phyloP scores from a whole-genome alignment of 2,888 invertebrate genomes.

The Catocala fraxini region DNA sequence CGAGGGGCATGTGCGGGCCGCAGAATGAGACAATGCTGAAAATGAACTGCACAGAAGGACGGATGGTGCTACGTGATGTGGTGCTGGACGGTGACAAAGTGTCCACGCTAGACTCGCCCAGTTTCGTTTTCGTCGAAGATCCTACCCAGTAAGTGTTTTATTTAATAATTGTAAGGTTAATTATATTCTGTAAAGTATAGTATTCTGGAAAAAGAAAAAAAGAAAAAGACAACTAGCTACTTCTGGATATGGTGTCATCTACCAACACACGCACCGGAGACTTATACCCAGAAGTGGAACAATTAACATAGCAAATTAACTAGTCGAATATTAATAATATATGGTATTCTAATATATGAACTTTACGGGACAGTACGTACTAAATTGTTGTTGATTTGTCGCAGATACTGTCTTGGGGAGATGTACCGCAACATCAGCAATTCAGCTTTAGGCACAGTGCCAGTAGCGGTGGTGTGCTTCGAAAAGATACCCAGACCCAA shows the following conservation, averaged over 20 bases:
- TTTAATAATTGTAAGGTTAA: too few relatives aligned
- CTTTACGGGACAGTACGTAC: too few relatives aligned
- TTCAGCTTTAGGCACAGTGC: slow-evolving; percentile 52
- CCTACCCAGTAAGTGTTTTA: slow-evolving; percentile 61
- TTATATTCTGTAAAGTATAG: too few relatives aligned
- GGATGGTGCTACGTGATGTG: slow-evolving; percentile 71
- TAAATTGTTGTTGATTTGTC: slow-evolving; percentile 21
- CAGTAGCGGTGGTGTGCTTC: slow-evolving; percentile 87
- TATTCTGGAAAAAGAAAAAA: too few relatives aligned
- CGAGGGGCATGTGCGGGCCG: slow-evolving; percentile 59
- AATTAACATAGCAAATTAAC: too few relatives aligned
- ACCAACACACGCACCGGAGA: too few relatives aligned
- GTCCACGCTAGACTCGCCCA: slow-evolving; percentile 72
- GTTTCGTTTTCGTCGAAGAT: slow-evolving; percentile 72
- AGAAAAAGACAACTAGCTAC: too few relatives aligned
- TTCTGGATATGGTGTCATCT: too few relatives aligned
- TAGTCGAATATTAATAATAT: too few relatives aligned
- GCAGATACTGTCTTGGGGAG: slow-evolving; percentile 73
- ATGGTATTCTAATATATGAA: neutral
- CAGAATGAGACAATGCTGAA: slow-evolving; percentile 36
- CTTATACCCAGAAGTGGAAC: too few relatives aligned
- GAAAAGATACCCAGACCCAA: slow-evolving; percentile 90
- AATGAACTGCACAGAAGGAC: slow-evolving; percentile 70
- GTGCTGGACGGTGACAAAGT: slow-evolving; percentile 70
- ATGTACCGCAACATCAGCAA: slow-evolving; percentile 64